Evolutionary conservation across 2,797 vertebrate genomes (phyloP).

Genomic region (Acrossocheilus fasciatus): DNA sequence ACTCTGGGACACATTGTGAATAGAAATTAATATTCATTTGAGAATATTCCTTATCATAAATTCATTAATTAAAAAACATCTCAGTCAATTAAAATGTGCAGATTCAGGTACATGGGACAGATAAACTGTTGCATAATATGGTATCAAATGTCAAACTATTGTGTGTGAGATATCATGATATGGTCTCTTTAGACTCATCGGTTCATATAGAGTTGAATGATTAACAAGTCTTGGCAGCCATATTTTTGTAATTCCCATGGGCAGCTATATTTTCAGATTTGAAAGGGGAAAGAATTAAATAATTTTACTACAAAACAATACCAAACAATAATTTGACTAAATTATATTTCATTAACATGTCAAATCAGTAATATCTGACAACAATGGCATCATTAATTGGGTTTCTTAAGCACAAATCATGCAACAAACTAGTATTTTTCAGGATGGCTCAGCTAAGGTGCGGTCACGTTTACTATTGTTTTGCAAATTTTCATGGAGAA

Average conservation of each 20-base stretch:
- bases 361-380: not conserved
- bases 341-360: not conserved
- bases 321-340: not conserved
- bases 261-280: not conserved
- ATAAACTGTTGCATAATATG: not conserved
- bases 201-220: not conserved
- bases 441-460: not conserved
- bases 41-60: not conserved
- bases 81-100: not conserved
- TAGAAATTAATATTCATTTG: not conserved
- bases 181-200: not conserved
- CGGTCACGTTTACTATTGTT: not conserved
- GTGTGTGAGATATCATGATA: not conserved
- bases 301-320: not conserved
- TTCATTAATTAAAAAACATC: not conserved
- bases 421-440: not conserved
- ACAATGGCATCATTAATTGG: not conserved
- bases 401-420: not conserved
- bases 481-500: not conserved
- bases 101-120: not conserved
- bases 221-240: not conserved
- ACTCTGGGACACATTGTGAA: not conserved
- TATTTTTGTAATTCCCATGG: not conserved
- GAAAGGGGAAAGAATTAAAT: not conserved
- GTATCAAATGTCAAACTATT: not conserved